These are phyloP conservation scores for Labeo calbasu DNA, from an alignment of 2,797 vertebrate genomes.

Conservation along the genomic window DNA sequence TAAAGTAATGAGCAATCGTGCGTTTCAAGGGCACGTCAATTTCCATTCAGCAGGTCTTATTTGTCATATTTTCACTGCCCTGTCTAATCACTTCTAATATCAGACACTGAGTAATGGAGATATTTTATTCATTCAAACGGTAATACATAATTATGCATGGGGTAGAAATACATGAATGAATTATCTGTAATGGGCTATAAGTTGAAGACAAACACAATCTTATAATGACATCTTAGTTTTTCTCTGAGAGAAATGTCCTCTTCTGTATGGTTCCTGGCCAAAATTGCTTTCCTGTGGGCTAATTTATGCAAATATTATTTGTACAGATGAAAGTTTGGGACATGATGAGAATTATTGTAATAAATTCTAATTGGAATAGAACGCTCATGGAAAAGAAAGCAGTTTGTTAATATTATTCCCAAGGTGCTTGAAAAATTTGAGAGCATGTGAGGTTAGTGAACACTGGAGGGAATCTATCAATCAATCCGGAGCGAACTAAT, in stretches of 20 bases:
- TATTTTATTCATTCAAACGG: neutral
- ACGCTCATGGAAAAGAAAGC: neutral
- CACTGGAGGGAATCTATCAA: neutral
- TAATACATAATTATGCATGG: conserved; percentile 3
- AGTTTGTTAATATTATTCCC: conserved; percentile 31
- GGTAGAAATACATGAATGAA: neutral
- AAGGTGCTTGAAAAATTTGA: neutral
- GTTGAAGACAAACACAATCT: conserved; percentile 14
- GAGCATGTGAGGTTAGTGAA: neutral
- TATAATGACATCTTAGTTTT: neutral
- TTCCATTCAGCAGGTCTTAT: neutral
- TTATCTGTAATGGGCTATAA: neutral
- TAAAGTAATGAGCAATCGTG: conserved; percentile 29
- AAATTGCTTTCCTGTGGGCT: neutral
- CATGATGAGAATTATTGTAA: neutral
- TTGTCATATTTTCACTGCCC: conserved; percentile 19
- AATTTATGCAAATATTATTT: conserved; percentile 37
- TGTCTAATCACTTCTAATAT: conserved; percentile 23
- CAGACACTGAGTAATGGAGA: neutral
- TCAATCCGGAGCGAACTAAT: conserved; percentile 17
- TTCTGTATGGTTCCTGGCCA: conserved; percentile 1
- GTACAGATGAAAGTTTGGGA: conserved; percentile 22
- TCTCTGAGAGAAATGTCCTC: neutral
- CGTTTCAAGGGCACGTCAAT: conserved; percentile 21
- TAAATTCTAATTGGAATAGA: conserved; percentile 23